Percentiles rank a stretch among this genome's conserved stretches.
phyloP scores from a whole-genome alignment of 2,797 vertebrate species.

The Luscinia megarhynchos region DNA sequence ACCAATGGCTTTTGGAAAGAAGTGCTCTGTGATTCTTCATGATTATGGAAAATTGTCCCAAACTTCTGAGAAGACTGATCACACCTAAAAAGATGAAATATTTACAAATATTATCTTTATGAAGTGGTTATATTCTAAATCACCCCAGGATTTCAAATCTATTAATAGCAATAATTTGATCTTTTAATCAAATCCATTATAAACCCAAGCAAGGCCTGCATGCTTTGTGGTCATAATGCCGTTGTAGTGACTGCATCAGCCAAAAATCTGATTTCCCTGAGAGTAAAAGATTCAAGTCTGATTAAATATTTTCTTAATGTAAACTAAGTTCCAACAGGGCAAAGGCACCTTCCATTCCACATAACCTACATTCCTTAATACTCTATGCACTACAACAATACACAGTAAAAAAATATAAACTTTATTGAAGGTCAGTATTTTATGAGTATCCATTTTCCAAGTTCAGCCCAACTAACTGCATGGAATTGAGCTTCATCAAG shows the following conservation, averaged over 20 bases:
- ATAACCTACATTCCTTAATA: not conserved
- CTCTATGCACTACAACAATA: not conserved
- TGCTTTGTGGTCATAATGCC: not conserved
- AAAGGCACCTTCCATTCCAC: not conserved
- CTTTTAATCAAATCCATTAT: not conserved
- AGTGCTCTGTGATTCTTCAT: not conserved
- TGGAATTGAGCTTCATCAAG: not conserved
- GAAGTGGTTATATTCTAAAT: not conserved
- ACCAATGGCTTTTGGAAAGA: not conserved
- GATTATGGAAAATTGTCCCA: accelerated
- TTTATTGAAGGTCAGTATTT: not conserved
- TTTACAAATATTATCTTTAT: not conserved
- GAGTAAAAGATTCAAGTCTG: not conserved
- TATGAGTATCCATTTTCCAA: not conserved
- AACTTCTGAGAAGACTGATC: not conserved
- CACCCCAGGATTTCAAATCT: not conserved
- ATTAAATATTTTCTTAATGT: not conserved
- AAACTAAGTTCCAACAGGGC: not conserved
- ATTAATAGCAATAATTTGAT: not conserved
- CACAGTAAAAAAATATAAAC: not conserved
- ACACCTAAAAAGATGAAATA: not conserved
- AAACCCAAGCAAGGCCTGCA: not conserved
- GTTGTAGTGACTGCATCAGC: not conserved
- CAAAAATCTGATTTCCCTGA: not conserved
- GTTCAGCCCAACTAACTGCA: not conserved